Percentiles rank a stretch among this genome's conserved stretches.
Evolutionary conservation across 2,888 invertebrate genomes (phyloP).

Genomic region (Xestia sexstrigata): DNA sequence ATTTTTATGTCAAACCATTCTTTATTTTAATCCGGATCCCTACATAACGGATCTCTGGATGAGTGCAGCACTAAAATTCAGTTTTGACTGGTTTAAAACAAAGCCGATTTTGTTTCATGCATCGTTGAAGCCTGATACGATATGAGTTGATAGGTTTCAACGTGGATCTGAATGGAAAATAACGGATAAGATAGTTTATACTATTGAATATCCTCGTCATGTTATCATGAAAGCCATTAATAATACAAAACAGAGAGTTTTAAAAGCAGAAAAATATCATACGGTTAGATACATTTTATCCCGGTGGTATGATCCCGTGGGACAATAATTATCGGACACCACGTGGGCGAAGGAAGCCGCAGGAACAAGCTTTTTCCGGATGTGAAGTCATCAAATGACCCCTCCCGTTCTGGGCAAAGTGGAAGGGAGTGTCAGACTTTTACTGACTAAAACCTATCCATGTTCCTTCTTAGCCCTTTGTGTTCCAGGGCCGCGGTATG

Average conservation of each 20-base stretch:
- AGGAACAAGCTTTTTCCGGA: too few species aligned
- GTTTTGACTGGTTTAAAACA: constrained; percentile 25
- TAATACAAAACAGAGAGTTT: not conserved
- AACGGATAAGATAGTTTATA: not conserved
- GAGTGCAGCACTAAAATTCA: constrained; percentile 30
- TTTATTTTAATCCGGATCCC: not conserved
- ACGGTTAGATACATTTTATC: too few species aligned
- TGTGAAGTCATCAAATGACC: too few species aligned
- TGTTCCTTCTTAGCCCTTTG: too few species aligned
- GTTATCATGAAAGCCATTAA: not conserved
- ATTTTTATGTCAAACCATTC: not conserved
- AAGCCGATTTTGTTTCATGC: constrained; percentile 38
- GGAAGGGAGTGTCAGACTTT: too few species aligned
- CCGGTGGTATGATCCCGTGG: too few species aligned
- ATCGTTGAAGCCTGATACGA: constrained; percentile 12
- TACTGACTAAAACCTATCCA: too few species aligned
- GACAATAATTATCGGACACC: too few species aligned
- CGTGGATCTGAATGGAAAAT: not conserved
- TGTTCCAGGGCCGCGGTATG: too few species aligned
- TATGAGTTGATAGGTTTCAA: not conserved
- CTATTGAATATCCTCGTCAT: not conserved
- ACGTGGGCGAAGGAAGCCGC: too few species aligned
- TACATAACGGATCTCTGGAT: not conserved
- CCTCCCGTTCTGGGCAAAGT: too few species aligned
- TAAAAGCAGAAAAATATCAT: not conserved